Evolutionary conservation across 2,888 invertebrate species (phyloP).

Genomic region (Campoplex capitator): DNA sequence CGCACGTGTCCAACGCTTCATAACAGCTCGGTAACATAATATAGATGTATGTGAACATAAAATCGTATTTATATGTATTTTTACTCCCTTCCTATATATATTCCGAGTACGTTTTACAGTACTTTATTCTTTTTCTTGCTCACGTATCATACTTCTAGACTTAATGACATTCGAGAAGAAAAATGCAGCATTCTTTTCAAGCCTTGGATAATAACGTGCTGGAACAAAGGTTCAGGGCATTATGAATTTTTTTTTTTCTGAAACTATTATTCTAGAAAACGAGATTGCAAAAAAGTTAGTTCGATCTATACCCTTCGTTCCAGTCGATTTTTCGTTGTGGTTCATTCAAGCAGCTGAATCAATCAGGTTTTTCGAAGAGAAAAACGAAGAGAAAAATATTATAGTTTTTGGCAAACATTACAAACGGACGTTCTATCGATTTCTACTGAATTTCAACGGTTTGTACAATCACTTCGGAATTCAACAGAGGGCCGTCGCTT

Average conservation of each 20-base stretch:
- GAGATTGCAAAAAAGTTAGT: no score
- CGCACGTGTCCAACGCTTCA: conserved; percentile 48
- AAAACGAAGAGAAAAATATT: background rate
- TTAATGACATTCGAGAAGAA: background rate
- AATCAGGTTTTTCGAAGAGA: background rate
- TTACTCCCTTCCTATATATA: conserved; percentile 2
- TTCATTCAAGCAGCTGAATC: background rate
- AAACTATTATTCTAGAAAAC: no score
- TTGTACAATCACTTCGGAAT: no score
- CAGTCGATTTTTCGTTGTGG: background rate
- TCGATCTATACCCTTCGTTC: no score
- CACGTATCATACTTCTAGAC: background rate
- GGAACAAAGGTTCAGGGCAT: no score
- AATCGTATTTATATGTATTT: background rate
- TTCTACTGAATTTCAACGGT: no score
- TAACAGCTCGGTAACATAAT: conserved; percentile 25
- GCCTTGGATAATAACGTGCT: background rate
- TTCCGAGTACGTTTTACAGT: conserved; percentile 26
- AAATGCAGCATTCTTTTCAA: background rate
- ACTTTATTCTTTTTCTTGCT: background rate
- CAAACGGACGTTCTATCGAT: no score
- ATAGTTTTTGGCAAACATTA: background rate
- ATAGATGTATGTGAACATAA: background rate
- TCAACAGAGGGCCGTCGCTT: background rate
- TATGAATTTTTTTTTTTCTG: background rate